Conservation (phyloP, 2,888 invertebrate species). For the Agapostemon virescens region DNA sequence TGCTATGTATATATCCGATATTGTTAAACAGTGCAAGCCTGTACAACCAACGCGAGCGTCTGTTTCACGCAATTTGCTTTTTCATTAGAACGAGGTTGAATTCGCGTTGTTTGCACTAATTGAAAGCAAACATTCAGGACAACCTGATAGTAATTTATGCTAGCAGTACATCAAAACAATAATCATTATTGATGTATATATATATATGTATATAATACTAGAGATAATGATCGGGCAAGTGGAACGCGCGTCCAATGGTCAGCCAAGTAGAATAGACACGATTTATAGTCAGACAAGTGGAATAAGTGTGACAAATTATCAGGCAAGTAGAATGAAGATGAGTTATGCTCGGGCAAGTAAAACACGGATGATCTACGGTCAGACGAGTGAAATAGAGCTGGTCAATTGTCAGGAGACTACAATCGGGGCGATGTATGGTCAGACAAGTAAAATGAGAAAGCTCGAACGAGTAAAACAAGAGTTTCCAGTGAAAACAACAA, state of each 20-base stretch:
- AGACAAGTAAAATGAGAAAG: not conserved
- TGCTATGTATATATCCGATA: too few species aligned
- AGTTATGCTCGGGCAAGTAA: not conserved
- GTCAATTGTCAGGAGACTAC: not conserved
- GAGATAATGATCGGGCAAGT: not conserved
- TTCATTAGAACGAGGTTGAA: too few species aligned
- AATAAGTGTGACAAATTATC: conserved; percentile 10
- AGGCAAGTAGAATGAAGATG: not conserved
- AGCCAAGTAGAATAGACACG: not conserved
- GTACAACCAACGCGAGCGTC: too few species aligned
- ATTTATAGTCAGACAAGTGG: not conserved
- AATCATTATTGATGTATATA: not conserved
- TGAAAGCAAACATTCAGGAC: too few species aligned
- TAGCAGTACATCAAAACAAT: not conserved
- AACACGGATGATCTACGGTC: not conserved
- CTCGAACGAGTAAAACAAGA: too few species aligned
- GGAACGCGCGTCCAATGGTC: not conserved
- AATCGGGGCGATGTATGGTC: not conserved
- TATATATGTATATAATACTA: not conserved
- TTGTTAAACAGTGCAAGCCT: too few species aligned
- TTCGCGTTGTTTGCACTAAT: too few species aligned
- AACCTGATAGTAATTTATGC: not conserved
- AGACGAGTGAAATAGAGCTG: not conserved
- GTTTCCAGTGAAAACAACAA: too few species aligned
- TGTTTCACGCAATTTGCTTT: too few species aligned